Conservation (phyloP, 2,113 vertebrate species). For the Pseudonaja textilis region DNA sequence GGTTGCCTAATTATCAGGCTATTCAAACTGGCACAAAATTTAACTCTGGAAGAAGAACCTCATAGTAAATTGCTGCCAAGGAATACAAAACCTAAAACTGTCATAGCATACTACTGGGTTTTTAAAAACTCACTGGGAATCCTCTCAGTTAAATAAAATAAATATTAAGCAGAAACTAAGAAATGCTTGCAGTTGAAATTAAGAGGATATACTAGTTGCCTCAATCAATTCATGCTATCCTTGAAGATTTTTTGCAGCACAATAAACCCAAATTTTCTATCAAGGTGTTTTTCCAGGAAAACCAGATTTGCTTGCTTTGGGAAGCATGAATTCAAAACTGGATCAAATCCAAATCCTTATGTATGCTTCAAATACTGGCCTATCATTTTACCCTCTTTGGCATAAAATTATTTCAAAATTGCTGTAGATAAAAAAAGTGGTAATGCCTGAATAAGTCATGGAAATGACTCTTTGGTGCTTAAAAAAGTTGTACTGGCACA, state of each 20-base stretch:
- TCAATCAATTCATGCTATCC: background rate
- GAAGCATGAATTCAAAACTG: background rate
- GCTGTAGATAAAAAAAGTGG: background rate
- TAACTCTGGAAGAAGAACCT: background rate
- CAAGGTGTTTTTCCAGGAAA: background rate
- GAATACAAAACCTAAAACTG: background rate
- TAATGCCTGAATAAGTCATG: background rate
- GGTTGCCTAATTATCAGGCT: background rate
- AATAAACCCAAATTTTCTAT: background rate
- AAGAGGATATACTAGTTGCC: background rate
- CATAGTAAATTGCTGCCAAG: background rate
- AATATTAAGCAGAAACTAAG: background rate
- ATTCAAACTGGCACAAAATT: background rate
- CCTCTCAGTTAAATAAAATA: background rate
- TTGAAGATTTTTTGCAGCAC: background rate
- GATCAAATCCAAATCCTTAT: background rate
- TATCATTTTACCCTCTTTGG: background rate
- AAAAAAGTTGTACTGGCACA: background rate
- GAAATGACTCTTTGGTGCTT: background rate
- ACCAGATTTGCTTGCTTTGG: background rate
- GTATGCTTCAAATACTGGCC: background rate
- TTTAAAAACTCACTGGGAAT: background rate
- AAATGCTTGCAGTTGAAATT: background rate
- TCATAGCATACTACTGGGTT: background rate
- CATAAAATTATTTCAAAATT: background rate